Evolutionary conservation across 2,888 invertebrate genomes (phyloP), one percentile per base, ranked within the genome.

Genomic region (Caenorhabditis uteleia): DNA sequence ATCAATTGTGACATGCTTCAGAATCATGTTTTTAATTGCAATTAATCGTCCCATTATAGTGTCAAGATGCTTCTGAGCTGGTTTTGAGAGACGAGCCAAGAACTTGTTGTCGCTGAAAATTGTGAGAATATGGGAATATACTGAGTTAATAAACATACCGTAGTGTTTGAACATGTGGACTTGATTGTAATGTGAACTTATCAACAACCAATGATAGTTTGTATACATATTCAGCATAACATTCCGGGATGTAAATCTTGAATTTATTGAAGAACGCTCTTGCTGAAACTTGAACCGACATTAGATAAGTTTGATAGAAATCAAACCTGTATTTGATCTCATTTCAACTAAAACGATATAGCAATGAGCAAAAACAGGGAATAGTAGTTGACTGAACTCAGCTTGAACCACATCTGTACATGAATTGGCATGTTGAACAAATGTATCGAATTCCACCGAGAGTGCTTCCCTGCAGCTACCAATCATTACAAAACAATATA

Each of bases 321-420:
- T 7, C 44, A 12, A 7, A 44, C 44, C 7, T 12, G 18, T 44
- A 25, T 6, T 14, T 12, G 44, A 44, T 12, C 50, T 40, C 21
- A 46, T 54, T 8, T 65, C 66, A 18, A 67, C 27, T 8, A 70
- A 40, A 7, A 53, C 44, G 20, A 68, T 47, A 43, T 49, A 75
- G 31, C 64, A 58, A 43, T 75, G 75, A 8, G 75, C 70, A 39
- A 75, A 75, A 1, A 75, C 57, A 8, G 75, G 75, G 39, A 70
- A 75, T 10, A 72, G 38, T 6, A 72, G 46, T 20, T 66, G 67
- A 47, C 56, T 54, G 58, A 67, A 66, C 36, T 72, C 69, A 5
- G 65, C 69, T 40, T 74, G 70, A 8, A 68, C 48, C n/a, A 69
- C 59, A 44, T 76, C 76, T 20, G 59, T 68, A 10, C 69, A 68